These are phyloP conservation scores for Noctua pronuba DNA, from an alignment of 2,888 invertebrate genomes.

Conservation along the genomic window DNA sequence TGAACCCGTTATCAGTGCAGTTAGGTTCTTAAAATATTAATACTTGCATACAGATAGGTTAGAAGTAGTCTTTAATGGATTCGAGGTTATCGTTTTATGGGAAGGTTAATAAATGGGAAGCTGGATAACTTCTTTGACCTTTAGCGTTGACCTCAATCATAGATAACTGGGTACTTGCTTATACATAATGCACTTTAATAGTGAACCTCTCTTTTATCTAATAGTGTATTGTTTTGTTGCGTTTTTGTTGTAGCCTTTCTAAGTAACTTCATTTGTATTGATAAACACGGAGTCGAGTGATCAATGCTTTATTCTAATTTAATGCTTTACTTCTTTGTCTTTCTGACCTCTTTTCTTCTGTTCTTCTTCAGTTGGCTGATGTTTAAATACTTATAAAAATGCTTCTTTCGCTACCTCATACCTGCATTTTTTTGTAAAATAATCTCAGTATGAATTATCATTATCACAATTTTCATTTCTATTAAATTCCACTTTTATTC, in stretches of 20 bases:
- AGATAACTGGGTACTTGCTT: not conserved
- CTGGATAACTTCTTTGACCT: conserved; percentile 8
- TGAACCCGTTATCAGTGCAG: conserved; percentile 9
- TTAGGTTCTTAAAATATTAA: conserved; percentile 1
- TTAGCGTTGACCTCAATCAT: not conserved
- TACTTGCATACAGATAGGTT: not conserved
- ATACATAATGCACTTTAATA: not conserved
- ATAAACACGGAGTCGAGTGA: too few species aligned
- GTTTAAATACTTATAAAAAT: too few species aligned
- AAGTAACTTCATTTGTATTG: not conserved
- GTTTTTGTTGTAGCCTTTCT: not conserved
- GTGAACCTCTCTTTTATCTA: not conserved
- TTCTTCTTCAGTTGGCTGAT: too few species aligned
- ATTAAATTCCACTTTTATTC: not conserved
- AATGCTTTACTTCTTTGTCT: too few species aligned
- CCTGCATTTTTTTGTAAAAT: too few species aligned
- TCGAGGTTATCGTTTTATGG: conserved; percentile 10
- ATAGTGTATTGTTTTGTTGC: not conserved
- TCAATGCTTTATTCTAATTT: too few species aligned
- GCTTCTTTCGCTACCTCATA: too few species aligned
- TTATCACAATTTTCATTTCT: not conserved
- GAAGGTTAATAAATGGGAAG: not conserved
- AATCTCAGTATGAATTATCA: too few species aligned
- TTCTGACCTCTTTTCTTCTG: too few species aligned
- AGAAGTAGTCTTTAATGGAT: conserved; percentile 3